Evolutionary conservation across 2,113 vertebrate species (phyloP).

Genomic region (Amblyornis subalaris): DNA sequence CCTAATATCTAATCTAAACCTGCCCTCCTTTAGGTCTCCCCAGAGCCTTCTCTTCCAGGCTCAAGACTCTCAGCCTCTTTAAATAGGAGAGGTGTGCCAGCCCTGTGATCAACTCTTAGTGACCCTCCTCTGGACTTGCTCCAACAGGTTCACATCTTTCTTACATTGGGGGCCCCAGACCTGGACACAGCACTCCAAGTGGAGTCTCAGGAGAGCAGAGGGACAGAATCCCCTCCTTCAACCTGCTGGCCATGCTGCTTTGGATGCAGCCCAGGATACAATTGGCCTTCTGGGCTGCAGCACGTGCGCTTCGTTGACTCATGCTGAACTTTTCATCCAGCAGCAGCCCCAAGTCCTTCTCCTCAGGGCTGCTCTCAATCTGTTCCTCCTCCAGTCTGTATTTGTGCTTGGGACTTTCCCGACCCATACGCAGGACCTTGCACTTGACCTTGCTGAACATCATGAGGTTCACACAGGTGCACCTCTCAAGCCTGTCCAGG

Average conservation of each 20-base stretch:
- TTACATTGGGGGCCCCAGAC: background rate
- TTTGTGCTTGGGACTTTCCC: background rate
- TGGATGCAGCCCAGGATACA: accelerated
- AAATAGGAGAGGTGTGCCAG: background rate
- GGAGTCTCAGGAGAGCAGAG: background rate
- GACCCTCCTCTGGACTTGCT: background rate
- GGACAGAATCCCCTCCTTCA: background rate
- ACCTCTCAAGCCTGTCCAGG: background rate
- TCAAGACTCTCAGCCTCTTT: background rate
- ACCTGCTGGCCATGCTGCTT: background rate
- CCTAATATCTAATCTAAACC: background rate
- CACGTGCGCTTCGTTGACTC: background rate
- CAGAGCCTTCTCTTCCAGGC: background rate
- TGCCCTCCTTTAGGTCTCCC: background rate
- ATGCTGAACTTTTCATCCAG: background rate
- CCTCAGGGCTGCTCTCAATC: background rate
- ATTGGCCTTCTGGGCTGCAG: accelerated
- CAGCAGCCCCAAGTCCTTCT: background rate
- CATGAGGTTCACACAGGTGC: background rate
- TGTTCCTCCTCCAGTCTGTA: background rate
- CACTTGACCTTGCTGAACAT: background rate
- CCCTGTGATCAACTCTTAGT: background rate
- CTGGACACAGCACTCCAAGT: background rate
- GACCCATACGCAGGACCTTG: background rate
- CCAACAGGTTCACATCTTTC: background rate